These are phyloP conservation scores for Willisornis vidua DNA, from an alignment of 2,113 vertebrate genomes.

Conservation along the genomic window DNA sequence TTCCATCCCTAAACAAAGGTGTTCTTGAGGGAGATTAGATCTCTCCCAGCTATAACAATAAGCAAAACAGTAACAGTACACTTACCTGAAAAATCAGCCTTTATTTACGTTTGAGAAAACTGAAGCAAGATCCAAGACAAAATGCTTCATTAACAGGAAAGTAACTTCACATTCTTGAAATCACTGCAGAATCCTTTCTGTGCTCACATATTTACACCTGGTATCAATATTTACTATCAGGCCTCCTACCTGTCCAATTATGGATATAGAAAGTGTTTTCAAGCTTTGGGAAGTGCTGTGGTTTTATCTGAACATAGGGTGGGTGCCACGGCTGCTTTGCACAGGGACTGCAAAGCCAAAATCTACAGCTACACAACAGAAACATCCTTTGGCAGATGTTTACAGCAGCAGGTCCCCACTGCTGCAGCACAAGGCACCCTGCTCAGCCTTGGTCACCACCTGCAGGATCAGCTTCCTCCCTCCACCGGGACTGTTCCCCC, in stretches of 20 bases:
- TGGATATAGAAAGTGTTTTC: not conserved
- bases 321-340: not conserved
- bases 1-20: not conserved
- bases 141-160: not conserved
- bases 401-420: not conserved
- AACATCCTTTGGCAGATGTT: not conserved
- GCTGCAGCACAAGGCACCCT: not conserved
- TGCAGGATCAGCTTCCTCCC: not conserved
- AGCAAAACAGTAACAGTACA: not conserved
- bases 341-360: not conserved
- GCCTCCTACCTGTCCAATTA: not conserved
- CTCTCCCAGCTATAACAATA: not conserved
- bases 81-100: not conserved
- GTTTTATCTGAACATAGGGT: not conserved
- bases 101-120: not conserved
- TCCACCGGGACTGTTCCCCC: not conserved
- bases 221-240: not conserved
- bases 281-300: not conserved
- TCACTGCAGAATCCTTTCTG: not conserved
- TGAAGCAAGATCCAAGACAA: not conserved
- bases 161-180: not conserved
- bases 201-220: not conserved
- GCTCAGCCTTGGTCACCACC: not conserved
- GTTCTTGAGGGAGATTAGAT: not conserved
- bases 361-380: not conserved